A percentile compares a stretch with the other conserved stretches of the same genome.
Conservation (phyloP, 2,113 vertebrate genomes). For the Cynocephalus volans region DNA sequence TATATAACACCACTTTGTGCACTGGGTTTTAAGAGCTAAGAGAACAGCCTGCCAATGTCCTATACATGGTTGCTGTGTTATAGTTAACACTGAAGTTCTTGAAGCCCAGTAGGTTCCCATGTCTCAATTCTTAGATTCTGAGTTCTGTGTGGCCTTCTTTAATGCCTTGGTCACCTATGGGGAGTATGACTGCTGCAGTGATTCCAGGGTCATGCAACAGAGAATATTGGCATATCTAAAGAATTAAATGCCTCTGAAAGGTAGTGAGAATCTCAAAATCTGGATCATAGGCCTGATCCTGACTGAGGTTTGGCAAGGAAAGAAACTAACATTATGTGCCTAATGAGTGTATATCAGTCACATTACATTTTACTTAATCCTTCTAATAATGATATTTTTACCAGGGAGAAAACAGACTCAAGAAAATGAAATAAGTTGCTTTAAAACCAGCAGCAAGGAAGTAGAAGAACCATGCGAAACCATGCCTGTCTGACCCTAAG, state of each 20-base stretch:
- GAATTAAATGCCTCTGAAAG: conserved; percentile 32
- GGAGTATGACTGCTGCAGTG: background rate
- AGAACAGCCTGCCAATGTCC: background rate
- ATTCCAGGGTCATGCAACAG: background rate
- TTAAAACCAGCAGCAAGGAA: conserved; percentile 29
- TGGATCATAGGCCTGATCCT: background rate
- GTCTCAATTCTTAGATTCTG: background rate
- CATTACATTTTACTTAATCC: conserved; percentile 23
- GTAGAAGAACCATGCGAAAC: background rate
- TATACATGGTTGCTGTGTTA: background rate
- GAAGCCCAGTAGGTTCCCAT: background rate
- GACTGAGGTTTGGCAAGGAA: conserved; percentile 11
- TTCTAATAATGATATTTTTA: conserved; percentile 48
- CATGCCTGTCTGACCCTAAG: background rate
- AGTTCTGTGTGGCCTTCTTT: background rate
- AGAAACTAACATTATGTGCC: background rate
- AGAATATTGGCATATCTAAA: background rate
- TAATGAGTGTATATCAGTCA: background rate
- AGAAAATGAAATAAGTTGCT: conserved; percentile 45
- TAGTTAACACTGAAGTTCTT: background rate
- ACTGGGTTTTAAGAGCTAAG: background rate
- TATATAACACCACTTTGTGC: background rate
- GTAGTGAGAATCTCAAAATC: background rate
- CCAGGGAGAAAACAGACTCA: conserved; percentile 40
- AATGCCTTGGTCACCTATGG: background rate